These are phyloP conservation scores for Mesoligia furuncula DNA, from an alignment of 2,888 invertebrate genomes.

Conservation along the genomic window DNA sequence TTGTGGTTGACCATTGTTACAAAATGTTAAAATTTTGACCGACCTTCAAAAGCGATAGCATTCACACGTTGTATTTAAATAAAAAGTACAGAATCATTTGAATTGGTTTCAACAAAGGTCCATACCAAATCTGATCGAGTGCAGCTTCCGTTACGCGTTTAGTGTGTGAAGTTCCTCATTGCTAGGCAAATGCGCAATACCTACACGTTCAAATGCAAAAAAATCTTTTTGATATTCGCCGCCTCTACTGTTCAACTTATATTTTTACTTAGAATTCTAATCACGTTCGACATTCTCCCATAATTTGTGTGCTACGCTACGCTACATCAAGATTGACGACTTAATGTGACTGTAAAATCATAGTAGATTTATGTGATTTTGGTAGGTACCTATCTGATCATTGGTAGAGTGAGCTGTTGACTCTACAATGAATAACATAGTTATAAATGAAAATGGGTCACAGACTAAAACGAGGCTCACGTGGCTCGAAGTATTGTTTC, in stretches of 20 bases:
- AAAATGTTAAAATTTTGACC: constrained; percentile 39
- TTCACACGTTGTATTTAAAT: constrained; percentile 43
- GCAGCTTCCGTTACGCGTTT: constrained; percentile 49
- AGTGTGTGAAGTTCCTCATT: constrained; percentile 49
- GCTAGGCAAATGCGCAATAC: constrained; percentile 27
- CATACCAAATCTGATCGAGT: constrained; percentile 56
- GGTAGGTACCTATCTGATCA: constrained; percentile 4
- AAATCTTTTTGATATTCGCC: background rate
- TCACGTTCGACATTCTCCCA: constrained; percentile 43
- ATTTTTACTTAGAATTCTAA: constrained; percentile 28
- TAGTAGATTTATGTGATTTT: constrained; percentile 22
- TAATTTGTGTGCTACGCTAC: constrained; percentile 51
- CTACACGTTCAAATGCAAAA: constrained; percentile 24
- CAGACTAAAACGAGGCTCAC: constrained; percentile 49
- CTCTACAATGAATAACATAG: constrained; percentile 44
- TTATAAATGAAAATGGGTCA: constrained; percentile 59
- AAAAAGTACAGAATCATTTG: constrained; percentile 47
- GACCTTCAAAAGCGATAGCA: constrained; percentile 58
- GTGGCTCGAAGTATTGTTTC: constrained; percentile 46
- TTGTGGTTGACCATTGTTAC: constrained; percentile 57
- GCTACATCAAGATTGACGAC: constrained; percentile 33
- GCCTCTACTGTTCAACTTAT: constrained; percentile 1
- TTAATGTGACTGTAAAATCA: constrained; percentile 35
- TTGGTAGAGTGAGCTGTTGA: constrained; percentile 21
- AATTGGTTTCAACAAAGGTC: constrained; percentile 57